A percentile compares a stretch with the other conserved stretches of the same genome.
phyloP scores from a whole-genome alignment of 2,113 vertebrate species.

The Gopherus evgoodei region DNA sequence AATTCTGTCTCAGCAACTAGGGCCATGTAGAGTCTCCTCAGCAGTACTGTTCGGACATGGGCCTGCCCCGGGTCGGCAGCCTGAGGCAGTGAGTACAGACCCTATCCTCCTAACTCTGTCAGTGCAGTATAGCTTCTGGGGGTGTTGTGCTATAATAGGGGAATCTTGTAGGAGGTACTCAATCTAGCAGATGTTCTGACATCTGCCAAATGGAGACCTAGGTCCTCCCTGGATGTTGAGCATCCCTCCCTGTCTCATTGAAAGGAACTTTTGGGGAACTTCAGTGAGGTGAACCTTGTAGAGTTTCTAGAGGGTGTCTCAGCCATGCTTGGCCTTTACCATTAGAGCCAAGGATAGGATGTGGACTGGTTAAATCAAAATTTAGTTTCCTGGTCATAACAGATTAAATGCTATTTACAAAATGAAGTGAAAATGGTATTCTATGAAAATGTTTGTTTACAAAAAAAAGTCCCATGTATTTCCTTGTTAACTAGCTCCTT shows the following conservation, averaged over 20 bases:
- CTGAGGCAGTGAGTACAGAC: conserved; percentile 21
- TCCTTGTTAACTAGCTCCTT: no score
- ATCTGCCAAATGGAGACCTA: no score
- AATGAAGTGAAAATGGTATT: not conserved
- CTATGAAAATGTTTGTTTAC: no score
- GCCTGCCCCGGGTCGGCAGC: conserved; percentile 32
- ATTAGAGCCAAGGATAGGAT: not conserved
- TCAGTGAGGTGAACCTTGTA: not conserved
- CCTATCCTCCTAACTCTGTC: conserved; percentile 1
- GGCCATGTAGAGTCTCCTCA: conserved; percentile 36
- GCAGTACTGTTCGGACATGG: conserved; percentile 51
- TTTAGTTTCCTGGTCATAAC: not conserved
- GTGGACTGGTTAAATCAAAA: not conserved
- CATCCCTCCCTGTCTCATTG: no score
- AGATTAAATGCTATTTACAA: not conserved
- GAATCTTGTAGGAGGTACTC: no score
- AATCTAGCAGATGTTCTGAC: no score
- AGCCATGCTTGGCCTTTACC: not conserved
- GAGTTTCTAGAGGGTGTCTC: not conserved
- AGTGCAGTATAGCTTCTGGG: not conserved
- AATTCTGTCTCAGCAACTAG: conserved; percentile 53
- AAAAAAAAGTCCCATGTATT: no score
- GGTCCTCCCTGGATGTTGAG: no score
- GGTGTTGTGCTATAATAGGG: not conserved
- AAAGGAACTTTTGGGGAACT: no score